phyloP scores from a whole-genome alignment of 2,888 invertebrate genomes.

The Phanerotoma sp. region DNA sequence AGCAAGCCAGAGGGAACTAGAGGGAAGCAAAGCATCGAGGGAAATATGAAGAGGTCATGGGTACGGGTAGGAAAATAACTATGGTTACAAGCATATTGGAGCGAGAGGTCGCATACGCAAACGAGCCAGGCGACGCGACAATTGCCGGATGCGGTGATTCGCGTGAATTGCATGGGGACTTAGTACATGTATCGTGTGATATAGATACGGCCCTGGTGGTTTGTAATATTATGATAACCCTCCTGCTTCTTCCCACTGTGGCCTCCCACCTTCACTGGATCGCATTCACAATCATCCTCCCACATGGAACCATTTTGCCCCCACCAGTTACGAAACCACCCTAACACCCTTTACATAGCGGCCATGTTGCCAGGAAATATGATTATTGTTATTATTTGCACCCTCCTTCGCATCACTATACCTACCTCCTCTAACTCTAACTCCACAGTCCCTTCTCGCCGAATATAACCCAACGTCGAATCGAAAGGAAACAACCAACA shows the following conservation, averaged over 20 bases:
- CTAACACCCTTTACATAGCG: slow-evolving; percentile 52
- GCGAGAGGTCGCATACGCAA: slow-evolving; percentile 31
- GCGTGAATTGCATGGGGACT: slow-evolving; percentile 49
- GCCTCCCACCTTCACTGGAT: slow-evolving; percentile 32
- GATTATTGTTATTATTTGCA: slow-evolving; percentile 58
- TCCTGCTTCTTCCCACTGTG: slow-evolving; percentile 40
- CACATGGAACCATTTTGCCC: not conserved
- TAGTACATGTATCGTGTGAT: slow-evolving; percentile 46
- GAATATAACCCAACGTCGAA: slow-evolving; percentile 34
- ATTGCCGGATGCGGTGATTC: slow-evolving; percentile 48
- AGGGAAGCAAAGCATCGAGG: not conserved
- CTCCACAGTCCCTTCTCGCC: slow-evolving; percentile 18
- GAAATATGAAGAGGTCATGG: slow-evolving; percentile 5
- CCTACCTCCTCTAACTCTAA: slow-evolving; percentile 18
- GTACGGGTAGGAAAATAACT: not conserved
- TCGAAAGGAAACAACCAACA: slow-evolving; percentile 50
- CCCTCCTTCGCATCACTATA: slow-evolving; percentile 49
- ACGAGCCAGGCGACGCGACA: slow-evolving; percentile 33
- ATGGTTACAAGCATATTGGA: slow-evolving; percentile 6
- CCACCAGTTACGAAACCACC: too few species aligned
- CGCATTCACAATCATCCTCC: slow-evolving; percentile 25
- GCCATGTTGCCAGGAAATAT: slow-evolving; percentile 58
- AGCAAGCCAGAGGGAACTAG: slow-evolving; percentile 1
- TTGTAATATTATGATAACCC: slow-evolving; percentile 58
- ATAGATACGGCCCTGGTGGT: slow-evolving; percentile 55